A percentile compares a stretch with the other conserved stretches of the same genome.
Evolutionary conservation across 2,797 vertebrate genomes (phyloP).

Genomic region (Brachyrhaphis roseni): DNA sequence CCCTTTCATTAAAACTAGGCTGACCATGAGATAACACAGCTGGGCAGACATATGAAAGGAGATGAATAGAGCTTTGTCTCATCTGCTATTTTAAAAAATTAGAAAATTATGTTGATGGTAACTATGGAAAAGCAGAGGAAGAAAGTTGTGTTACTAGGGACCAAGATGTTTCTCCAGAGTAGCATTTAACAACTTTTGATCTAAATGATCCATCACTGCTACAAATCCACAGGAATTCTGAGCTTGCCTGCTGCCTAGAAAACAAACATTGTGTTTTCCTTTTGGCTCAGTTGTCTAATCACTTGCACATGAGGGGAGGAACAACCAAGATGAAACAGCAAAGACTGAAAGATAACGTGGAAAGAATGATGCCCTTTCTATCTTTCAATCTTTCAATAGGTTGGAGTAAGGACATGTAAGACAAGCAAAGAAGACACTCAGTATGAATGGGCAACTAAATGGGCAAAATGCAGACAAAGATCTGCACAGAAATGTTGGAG

Average conservation of each 20-base stretch:
- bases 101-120: constrained; percentile 12
- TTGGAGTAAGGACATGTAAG: constrained; percentile 42
- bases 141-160: constrained; percentile 41
- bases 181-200: constrained; percentile 67
- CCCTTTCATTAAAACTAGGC: constrained; percentile 70
- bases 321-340: constrained; percentile 55
- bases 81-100: constrained; percentile 29
- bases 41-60: constrained; percentile 65
- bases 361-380: constrained; percentile 51
- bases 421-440: constrained; percentile 34
- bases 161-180: constrained; percentile 56
- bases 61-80: constrained; percentile 76
- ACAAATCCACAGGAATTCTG: constrained; percentile 73
- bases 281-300: constrained; percentile 71
- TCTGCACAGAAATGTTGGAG: constrained; percentile 21
- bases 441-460: constrained; percentile 28
- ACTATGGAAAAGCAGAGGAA: background rate
- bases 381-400: constrained; percentile 60
- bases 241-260: constrained; percentile 64
- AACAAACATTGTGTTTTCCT: constrained; percentile 75
- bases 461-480: constrained; percentile 27
- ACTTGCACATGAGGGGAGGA: constrained; percentile 76
- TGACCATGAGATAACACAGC: constrained; percentile 70
- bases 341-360: constrained; percentile 41
- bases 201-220: constrained; percentile 51